Base-by-base conservation (phyloP, 2,888 invertebrate species). In the Clostera curtula region DNA sequence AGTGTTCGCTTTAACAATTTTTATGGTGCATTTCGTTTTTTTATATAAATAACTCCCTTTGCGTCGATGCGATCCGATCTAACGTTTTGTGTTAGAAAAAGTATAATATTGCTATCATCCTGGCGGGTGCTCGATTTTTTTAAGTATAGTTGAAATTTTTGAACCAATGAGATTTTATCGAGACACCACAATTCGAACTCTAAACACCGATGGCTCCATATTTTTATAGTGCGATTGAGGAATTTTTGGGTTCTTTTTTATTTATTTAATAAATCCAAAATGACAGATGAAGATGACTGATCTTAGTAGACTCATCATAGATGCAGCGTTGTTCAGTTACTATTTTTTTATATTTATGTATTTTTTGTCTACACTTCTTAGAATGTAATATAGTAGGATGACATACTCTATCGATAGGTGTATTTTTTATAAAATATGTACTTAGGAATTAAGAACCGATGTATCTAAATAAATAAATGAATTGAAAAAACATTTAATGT, bases 251-350 rank as follows among this genome's bases (percentile, higher is more conserved):
- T 46, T 37, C 27, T 35, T 29, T 37, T 53, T 52, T 60, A 60
- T 67, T 65, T 65, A 57, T 57, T 64, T 62, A 64, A 70, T 71
- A 67, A 67, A 70, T 73, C 47, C 34, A 19, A 65, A 66, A 69
- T 83, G 83, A 82, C 83, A 79, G 68, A 73, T 76, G 74, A 74
- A 72, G 72, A 70, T 64, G 68, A 59, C 56, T 57, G 59, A 46
- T 43, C 47, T 49, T 46, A 42, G 42, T 48, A 50, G 57, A 54
- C 66, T 66, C 66, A 65, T 71, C 68, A 66, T 55, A 50, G 49
- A 42, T 43, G 43, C 45, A 43, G 29, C 12, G 33, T 24, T 34
- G 31, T 24, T 4, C n/a, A 8, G 19, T n/a, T 15, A 10, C 5
- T n/a, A n/a, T n/a, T n/a, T n/a, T n/a, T n/a, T n/a, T n/a, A n/a